These are phyloP conservation scores for Alectura lathami DNA, from an alignment of 2,113 vertebrate genomes.

Conservation along the genomic window DNA sequence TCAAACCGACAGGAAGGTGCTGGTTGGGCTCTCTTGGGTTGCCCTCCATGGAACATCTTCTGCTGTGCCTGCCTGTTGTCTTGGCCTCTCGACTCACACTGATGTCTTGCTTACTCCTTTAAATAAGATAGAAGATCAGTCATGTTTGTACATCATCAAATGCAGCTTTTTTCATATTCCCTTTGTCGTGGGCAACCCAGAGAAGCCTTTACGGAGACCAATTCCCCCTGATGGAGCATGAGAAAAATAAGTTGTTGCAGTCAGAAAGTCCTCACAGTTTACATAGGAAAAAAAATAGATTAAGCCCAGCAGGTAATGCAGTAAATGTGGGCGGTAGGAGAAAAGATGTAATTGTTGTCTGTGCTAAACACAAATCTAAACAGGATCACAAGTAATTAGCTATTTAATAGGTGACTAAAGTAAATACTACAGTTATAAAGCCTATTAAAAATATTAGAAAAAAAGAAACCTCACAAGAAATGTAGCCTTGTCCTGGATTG, in stretches of 20 bases:
- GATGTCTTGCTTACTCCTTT: neutral
- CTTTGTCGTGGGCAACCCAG: neutral
- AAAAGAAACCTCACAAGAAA: slow-evolving; percentile 45
- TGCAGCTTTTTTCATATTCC: neutral
- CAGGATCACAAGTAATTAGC: slow-evolving; percentile 51
- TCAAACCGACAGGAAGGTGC: neutral
- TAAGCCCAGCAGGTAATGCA: neutral
- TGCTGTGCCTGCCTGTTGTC: neutral
- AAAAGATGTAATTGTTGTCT: slow-evolving; percentile 63
- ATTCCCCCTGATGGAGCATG: neutral
- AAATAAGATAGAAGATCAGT: neutral
- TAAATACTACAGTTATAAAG: slow-evolving; percentile 57
- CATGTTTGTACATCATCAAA: neutral
- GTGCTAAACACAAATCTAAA: slow-evolving; percentile 52
- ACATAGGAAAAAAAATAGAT: neutral
- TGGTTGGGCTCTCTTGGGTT: neutral
- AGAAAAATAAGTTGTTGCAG: neutral
- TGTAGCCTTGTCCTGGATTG: neutral
- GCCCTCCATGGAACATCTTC: neutral
- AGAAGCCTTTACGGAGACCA: neutral
- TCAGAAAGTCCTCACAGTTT: neutral
- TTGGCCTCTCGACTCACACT: neutral
- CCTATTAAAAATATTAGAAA: slow-evolving; percentile 38
- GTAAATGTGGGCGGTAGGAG: slow-evolving; percentile 2
- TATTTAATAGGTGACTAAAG: slow-evolving; percentile 64